Evolutionary conservation across 2,888 invertebrate species (phyloP).

Genomic region (Rosalia funebris): DNA sequence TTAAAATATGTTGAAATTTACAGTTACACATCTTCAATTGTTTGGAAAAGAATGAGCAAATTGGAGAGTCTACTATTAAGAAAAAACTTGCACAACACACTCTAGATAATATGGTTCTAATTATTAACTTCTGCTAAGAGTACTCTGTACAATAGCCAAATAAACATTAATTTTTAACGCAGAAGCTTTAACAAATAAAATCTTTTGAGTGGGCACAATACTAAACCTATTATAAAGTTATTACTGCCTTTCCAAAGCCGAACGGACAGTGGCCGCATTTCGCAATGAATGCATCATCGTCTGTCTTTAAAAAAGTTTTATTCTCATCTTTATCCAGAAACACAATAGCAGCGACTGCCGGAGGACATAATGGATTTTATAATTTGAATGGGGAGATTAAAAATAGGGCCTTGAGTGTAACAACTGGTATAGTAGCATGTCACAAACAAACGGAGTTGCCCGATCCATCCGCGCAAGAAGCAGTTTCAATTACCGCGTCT

Average conservation of each 20-base stretch:
- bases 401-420: constrained; percentile 51
- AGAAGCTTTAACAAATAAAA: constrained; percentile 15
- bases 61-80: background rate
- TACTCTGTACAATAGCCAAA: constrained; percentile 19
- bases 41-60: background rate
- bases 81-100: background rate
- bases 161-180: constrained; percentile 25
- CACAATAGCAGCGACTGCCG: constrained; percentile 42
- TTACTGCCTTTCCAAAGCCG: constrained; percentile 30
- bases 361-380: constrained; percentile 56
- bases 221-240: constrained; percentile 35
- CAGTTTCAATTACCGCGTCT: constrained; percentile 62
- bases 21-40: background rate
- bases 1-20: background rate
- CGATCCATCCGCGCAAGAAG: constrained; percentile 48
- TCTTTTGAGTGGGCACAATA: constrained; percentile 17
- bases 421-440: constrained; percentile 48
- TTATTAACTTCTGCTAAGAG: background rate
- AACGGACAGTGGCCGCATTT: constrained; percentile 32
- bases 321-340: constrained; percentile 39
- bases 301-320: constrained; percentile 31
- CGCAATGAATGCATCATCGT: constrained; percentile 27
- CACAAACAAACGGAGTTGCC: constrained; percentile 37
- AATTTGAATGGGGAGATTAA: constrained; percentile 61
- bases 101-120: constrained; percentile 2